Evolutionary conservation across 2,113 vertebrate genomes (phyloP).

Genomic region (Oenanthe oenanthe): DNA sequence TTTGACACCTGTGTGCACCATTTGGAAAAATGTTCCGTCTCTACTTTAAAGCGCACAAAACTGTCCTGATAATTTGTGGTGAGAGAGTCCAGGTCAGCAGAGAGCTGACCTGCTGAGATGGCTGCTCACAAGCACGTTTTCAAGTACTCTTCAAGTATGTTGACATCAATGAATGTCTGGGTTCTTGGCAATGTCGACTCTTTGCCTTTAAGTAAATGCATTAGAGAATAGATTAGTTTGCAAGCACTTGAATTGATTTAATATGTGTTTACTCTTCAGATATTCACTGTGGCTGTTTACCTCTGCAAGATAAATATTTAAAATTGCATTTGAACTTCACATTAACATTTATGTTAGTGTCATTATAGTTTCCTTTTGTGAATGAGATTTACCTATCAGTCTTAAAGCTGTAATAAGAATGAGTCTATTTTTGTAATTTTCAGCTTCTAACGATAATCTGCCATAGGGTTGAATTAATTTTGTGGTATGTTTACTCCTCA

Average conservation of each 20-base stretch:
- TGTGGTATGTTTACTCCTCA: slow-evolving; percentile 23
- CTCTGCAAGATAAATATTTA: slow-evolving; percentile 73
- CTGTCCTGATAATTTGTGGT: not conserved
- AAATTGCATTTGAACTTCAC: slow-evolving; percentile 66
- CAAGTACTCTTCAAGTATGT: not conserved
- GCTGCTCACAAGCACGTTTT: not conserved
- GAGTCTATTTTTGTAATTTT: slow-evolving; percentile 55
- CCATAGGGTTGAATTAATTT: slow-evolving; percentile 54
- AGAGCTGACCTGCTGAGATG: not conserved
- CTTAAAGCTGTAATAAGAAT: slow-evolving; percentile 58
- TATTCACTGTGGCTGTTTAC: slow-evolving; percentile 66
- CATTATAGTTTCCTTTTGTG: slow-evolving; percentile 67
- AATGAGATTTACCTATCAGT: slow-evolving; percentile 66
- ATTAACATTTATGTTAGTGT: slow-evolving; percentile 73
- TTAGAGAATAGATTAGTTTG: slow-evolving; percentile 66
- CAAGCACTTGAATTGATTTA: slow-evolving; percentile 67
- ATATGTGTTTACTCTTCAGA: slow-evolving; percentile 68
- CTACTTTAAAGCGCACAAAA: not conserved
- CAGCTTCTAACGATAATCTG: slow-evolving; percentile 2
- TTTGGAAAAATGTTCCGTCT: not conserved
- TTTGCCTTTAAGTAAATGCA: slow-evolving; percentile 55
- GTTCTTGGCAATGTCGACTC: not conserved
- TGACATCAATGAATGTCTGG: not conserved
- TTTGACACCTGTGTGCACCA: not conserved
- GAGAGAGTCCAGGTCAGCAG: not conserved